Evolutionary conservation across 2,797 vertebrate species (phyloP).

Genomic region (Dallia pectoralis): DNA sequence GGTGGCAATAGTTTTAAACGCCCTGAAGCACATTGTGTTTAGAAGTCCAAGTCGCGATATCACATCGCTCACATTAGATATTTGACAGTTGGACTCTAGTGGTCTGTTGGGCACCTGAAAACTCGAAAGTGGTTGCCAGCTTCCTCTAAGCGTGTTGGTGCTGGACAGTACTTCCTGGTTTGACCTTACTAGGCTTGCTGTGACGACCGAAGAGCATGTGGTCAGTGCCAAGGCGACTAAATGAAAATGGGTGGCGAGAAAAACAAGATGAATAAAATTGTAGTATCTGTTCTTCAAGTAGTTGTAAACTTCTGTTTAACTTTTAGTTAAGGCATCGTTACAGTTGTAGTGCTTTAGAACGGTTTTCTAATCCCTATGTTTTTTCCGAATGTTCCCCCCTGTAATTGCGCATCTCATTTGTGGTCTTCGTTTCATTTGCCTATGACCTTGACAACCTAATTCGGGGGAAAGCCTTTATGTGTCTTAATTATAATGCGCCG

Average conservation of each 20-base stretch:
- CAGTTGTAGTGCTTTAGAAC: neutral
- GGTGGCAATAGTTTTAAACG: too few species aligned
- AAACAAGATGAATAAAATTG: neutral
- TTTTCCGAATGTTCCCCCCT: conserved; percentile 8
- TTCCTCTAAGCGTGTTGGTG: too few species aligned
- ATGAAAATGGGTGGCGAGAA: neutral
- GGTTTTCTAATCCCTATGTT: neutral
- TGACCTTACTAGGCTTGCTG: too few species aligned
- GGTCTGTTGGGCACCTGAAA: too few species aligned
- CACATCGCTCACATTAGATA: too few species aligned
- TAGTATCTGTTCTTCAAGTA: neutral
- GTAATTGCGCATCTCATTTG: conserved; percentile 28
- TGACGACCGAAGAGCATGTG: too few species aligned
- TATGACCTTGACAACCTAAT: conserved; percentile 69
- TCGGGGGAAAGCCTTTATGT: conserved; percentile 63
- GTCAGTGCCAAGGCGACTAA: too few species aligned
- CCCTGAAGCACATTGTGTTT: too few species aligned
- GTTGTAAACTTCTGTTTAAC: neutral
- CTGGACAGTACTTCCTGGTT: too few species aligned
- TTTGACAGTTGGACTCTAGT: too few species aligned
- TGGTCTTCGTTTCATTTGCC: conserved; percentile 57
- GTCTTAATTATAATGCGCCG: conserved; percentile 74
- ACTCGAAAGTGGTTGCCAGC: too few species aligned
- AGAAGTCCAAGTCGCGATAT: too few species aligned
- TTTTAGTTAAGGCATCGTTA: neutral